Evolutionary conservation across 2,113 vertebrate species (phyloP).

Genomic region (Seriola aureovittata): DNA sequence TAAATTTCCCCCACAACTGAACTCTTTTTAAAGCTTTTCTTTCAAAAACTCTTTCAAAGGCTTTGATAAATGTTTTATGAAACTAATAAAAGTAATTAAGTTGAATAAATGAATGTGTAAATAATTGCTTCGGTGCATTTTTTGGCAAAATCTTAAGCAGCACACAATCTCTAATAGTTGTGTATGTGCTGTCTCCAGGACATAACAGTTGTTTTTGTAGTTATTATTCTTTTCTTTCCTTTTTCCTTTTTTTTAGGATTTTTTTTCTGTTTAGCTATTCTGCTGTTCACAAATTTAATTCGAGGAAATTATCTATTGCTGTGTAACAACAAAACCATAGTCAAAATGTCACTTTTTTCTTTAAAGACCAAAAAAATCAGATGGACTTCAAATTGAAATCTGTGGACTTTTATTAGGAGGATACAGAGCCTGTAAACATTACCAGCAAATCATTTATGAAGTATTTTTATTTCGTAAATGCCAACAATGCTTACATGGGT

Average conservation of each 20-base stretch:
- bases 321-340: neutral
- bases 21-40: neutral
- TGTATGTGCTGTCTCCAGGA: neutral
- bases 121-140: neutral
- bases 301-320: too few species aligned
- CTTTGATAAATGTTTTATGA: conserved; percentile 3
- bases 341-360: neutral
- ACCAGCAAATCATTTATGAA: neutral
- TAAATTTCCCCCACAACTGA: neutral
- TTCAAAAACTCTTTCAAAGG: neutral
- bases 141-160: neutral
- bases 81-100: conserved; percentile 18
- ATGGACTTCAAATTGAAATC: neutral
- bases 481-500: neutral
- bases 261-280: too few species aligned
- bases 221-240: neutral
- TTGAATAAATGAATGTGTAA: conserved; percentile 16
- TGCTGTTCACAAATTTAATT: neutral
- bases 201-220: neutral
- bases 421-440: neutral
- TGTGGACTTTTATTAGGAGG: neutral
- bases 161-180: neutral
- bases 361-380: neutral
- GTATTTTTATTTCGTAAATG: neutral
- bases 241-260: neutral